phyloP scores from a whole-genome alignment of 1,140 invertebrate species.

The Trachymyrmex septentrionalis region DNA sequence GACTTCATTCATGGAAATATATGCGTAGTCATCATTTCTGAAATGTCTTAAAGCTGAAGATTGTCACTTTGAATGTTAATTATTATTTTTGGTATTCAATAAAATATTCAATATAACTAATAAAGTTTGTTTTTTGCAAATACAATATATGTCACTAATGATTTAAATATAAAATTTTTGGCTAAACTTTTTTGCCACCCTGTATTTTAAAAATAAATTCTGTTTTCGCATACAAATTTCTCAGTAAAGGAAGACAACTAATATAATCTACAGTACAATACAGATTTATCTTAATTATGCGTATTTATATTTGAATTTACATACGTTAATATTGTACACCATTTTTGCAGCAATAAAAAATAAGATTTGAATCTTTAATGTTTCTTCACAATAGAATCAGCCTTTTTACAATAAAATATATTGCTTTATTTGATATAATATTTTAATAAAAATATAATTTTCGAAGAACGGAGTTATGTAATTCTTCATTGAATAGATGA shows the following conservation, averaged over 20 bases:
- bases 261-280: neutral
- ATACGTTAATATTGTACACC: neutral
- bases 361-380: neutral
- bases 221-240: neutral
- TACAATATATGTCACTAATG: too few species aligned
- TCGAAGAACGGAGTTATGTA: neutral
- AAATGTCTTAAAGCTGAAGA: too few species aligned
- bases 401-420: neutral
- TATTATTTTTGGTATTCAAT: too few species aligned
- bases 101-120: too few species aligned
- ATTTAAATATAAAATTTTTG: too few species aligned
- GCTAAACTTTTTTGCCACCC: too few species aligned
- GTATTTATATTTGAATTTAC: neutral
- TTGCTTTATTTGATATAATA: neutral
- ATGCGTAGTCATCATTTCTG: too few species aligned
- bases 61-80: too few species aligned
- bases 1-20: too few species aligned
- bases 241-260: neutral
- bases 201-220: neutral
- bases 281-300: neutral
- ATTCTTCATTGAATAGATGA: slow-evolving; percentile 24
- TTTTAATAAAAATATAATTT: neutral
- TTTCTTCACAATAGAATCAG: neutral
- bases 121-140: too few species aligned
- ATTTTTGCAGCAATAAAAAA: neutral